phyloP scores from a whole-genome alignment of 2,888 invertebrate species.

The Sphinx pinastri region DNA sequence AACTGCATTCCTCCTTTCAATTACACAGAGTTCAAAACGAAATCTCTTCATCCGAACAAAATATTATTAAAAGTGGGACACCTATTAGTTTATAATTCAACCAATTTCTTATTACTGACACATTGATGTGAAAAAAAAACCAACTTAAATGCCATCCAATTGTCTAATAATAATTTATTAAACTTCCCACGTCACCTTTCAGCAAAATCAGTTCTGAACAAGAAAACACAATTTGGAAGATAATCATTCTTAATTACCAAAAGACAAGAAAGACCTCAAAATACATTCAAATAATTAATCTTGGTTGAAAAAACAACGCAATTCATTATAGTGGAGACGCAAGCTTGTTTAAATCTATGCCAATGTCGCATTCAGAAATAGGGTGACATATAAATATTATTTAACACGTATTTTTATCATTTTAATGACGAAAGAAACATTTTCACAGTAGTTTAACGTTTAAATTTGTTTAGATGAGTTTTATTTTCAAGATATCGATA shows the following conservation, averaged over 20 bases:
- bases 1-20: too few species aligned
- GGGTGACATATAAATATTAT: conserved; percentile 31
- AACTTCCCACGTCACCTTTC: not conserved
- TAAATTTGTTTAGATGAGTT: conserved; percentile 15
- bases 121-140: too few species aligned
- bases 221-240: conserved; percentile 37
- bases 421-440: conserved; percentile 26
- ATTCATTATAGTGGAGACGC: conserved; percentile 51
- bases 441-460: conserved; percentile 16
- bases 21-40: too few species aligned
- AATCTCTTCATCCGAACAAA: too few species aligned
- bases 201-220: not conserved
- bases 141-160: too few species aligned
- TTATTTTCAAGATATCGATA: conserved; percentile 4
- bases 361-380: conserved; percentile 58
- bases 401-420: conserved; percentile 25
- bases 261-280: conserved; percentile 39
- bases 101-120: too few species aligned
- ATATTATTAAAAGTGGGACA: too few species aligned
- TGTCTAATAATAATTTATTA: not conserved
- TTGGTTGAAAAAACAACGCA: conserved; percentile 53
- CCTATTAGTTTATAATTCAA: too few species aligned
- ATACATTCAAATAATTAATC: conserved; percentile 51
- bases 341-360: conserved; percentile 57
- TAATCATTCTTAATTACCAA: conserved; percentile 39